Conservation (phyloP, 2,113 vertebrate species). For the Carollia perspicillata region DNA sequence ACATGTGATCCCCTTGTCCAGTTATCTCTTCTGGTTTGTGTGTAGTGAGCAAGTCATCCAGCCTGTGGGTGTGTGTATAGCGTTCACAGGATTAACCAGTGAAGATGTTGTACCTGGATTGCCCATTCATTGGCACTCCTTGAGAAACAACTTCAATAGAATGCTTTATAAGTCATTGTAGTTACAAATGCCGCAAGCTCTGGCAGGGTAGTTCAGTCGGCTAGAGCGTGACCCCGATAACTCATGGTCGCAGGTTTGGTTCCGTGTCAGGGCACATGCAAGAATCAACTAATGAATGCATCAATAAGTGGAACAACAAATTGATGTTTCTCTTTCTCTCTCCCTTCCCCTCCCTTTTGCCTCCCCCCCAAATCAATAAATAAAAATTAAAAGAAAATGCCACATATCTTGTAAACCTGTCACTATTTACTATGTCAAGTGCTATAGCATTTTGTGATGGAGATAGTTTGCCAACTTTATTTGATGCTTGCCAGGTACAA, state of each 20-base stretch:
- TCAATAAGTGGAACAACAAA: too few species aligned
- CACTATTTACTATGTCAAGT: not conserved
- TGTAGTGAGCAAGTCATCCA: not conserved
- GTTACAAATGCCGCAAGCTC: not conserved
- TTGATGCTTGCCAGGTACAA: not conserved
- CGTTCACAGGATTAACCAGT: not conserved
- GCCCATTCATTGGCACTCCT: not conserved
- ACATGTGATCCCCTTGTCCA: not conserved
- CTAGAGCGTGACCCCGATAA: too few species aligned
- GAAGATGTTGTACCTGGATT: not conserved
- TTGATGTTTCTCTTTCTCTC: too few species aligned
- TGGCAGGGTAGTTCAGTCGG: too few species aligned
- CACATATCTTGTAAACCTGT: not conserved
- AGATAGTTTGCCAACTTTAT: not conserved
- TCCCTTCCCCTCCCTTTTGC: too few species aligned
- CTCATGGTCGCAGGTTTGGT: too few species aligned
- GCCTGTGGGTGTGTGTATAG: not conserved
- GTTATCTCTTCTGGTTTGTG: not conserved
- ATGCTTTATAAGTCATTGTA: not conserved
- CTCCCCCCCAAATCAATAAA: too few species aligned
- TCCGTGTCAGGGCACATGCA: too few species aligned
- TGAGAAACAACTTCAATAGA: not conserved
- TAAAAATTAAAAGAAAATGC: not conserved
- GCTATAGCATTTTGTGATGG: not conserved
- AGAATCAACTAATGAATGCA: too few species aligned